phyloP scores from a whole-genome alignment of 2,797 vertebrate species.

The Chrosomus eos region DNA sequence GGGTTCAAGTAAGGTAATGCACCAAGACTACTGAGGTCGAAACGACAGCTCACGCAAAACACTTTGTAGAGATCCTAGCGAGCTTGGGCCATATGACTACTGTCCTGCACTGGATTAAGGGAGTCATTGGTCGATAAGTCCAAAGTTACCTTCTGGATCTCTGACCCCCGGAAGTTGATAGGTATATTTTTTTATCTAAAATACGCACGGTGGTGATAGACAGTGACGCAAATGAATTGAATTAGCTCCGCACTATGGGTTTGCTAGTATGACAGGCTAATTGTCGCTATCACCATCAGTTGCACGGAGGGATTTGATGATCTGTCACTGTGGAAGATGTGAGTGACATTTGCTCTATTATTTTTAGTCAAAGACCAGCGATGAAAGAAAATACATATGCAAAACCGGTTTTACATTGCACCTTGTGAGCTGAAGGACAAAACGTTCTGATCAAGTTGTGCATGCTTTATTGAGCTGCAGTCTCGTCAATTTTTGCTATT shows the following conservation, averaged over 20 bases:
- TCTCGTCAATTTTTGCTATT: background rate
- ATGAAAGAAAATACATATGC: background rate
- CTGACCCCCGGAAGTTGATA: slow-evolving; percentile 41
- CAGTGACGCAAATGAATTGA: slow-evolving; percentile 16
- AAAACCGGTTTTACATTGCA: slow-evolving; percentile 14
- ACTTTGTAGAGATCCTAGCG: slow-evolving; percentile 5
- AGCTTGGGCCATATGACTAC: slow-evolving; percentile 1
- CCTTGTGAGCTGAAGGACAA: slow-evolving; percentile 43
- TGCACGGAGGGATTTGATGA: slow-evolving; percentile 17
- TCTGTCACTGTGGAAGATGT: slow-evolving; percentile 1
- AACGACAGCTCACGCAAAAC: slow-evolving; percentile 9
- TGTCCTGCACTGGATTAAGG: background rate
- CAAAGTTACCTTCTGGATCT: slow-evolving; percentile 30
- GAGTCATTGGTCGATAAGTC: slow-evolving; percentile 9
- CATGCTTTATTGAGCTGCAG: slow-evolving; percentile 8
- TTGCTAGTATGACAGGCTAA: slow-evolving; percentile 25
- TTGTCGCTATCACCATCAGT: slow-evolving; percentile 10
- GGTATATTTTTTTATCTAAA: slow-evolving; percentile 15
- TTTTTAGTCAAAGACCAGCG: background rate
- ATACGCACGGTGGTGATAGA: slow-evolving; percentile 10
- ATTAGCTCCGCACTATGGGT: slow-evolving; percentile 27
- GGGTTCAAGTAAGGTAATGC: slow-evolving; percentile 51
- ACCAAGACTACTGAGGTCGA: slow-evolving; percentile 37
- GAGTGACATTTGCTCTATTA: background rate
- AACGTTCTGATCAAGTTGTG: slow-evolving; percentile 28